Evolutionary conservation across 2,888 invertebrate genomes (phyloP).

Genomic region (Aporophyla nigra): DNA sequence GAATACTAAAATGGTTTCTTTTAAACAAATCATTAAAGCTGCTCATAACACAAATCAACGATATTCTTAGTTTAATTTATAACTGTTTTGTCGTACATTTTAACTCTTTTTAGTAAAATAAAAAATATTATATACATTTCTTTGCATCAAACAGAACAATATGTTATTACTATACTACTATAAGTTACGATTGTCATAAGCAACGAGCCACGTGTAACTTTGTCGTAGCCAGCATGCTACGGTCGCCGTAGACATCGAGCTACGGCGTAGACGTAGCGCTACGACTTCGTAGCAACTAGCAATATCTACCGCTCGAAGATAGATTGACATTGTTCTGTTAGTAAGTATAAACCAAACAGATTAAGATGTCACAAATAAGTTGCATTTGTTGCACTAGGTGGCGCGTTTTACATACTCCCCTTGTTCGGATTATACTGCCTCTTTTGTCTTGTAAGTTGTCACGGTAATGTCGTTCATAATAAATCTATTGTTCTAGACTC

Average conservation of each 20-base stretch:
- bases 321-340: background rate
- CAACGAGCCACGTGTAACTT: background rate
- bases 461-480: too few species aligned
- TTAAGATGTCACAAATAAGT: too few species aligned
- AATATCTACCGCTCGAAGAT: background rate
- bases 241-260: background rate
- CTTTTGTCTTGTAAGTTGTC: too few species aligned
- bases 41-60: background rate
- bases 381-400: too few species aligned
- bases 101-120: background rate
- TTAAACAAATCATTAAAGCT: background rate
- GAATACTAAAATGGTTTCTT: background rate
- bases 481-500: too few species aligned
- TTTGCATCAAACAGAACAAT: background rate
- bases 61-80: background rate
- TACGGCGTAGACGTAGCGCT: slow-evolving; percentile 26
- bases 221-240: background rate
- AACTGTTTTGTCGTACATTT: background rate
- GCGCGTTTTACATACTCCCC: too few species aligned
- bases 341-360: too few species aligned
- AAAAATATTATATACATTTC: background rate
- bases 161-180: too few species aligned
- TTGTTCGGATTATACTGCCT: too few species aligned
- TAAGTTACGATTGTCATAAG: background rate
- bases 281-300: slow-evolving; percentile 8